Conservation (phyloP, 2,113 vertebrate genomes). For the Aegithalos caudatus region DNA sequence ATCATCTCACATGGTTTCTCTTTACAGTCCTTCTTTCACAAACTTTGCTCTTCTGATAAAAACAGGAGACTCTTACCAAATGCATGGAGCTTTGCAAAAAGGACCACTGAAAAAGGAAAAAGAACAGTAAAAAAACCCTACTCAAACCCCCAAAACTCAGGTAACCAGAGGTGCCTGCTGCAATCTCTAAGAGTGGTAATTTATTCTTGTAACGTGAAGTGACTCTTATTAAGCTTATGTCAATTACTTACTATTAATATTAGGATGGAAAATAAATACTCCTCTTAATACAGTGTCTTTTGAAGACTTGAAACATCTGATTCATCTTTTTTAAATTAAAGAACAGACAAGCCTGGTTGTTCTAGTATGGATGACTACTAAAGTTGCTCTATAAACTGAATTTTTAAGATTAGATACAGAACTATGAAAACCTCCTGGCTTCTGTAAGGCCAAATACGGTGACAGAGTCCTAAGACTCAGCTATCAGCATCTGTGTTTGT, state of each 20-base stretch:
- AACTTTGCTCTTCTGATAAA: background rate
- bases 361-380: background rate
- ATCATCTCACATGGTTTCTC: background rate
- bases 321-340: background rate
- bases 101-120: background rate
- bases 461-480: background rate
- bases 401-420: background rate
- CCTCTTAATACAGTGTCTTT: background rate
- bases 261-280: background rate
- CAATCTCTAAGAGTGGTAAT: background rate
- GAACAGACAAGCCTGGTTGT: background rate
- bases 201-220: background rate
- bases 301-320: background rate
- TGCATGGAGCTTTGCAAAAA: background rate
- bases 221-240: background rate
- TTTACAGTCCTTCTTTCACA: background rate
- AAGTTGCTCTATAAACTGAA: background rate
- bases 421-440: background rate
- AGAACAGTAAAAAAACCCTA: background rate
- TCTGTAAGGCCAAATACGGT: background rate
- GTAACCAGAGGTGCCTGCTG: background rate
- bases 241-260: background rate
- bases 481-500: slow-evolving; percentile 37
- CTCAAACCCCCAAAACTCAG: background rate
- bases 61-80: background rate